Percentiles rank a stretch among this genome's conserved stretches.
phyloP scores from a whole-genome alignment of 2,113 vertebrate genomes.

The Passer domesticus region DNA sequence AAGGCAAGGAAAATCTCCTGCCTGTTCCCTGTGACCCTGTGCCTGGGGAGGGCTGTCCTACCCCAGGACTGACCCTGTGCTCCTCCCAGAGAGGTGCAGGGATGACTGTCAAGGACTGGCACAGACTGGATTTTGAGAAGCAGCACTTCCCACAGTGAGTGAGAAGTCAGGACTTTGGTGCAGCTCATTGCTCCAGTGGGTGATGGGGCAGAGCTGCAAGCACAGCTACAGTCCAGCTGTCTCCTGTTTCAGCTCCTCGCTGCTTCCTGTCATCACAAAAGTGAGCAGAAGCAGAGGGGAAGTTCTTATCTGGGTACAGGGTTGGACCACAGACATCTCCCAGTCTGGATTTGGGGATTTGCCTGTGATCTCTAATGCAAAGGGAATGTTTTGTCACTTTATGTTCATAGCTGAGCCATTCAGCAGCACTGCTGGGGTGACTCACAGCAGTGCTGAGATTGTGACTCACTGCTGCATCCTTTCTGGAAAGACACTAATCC shows the following conservation, averaged over 20 bases:
- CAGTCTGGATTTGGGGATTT: neutral
- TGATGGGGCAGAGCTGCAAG: neutral
- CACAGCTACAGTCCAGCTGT: neutral
- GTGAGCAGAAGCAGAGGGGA: neutral
- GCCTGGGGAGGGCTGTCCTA: neutral
- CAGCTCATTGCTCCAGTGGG: neutral
- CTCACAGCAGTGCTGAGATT: conserved; percentile 35
- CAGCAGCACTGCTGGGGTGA: conserved; percentile 16
- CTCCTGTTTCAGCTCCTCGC: neutral
- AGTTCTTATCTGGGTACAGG: neutral
- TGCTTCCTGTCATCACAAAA: neutral
- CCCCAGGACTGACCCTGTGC: accelerated
- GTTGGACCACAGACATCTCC: neutral
- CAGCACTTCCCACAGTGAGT: neutral
- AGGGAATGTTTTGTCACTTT: conserved; percentile 24
- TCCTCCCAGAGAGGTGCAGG: neutral
- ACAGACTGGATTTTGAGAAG: neutral
- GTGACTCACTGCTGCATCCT: conserved; percentile 60
- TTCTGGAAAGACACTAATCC: conserved; percentile 60
- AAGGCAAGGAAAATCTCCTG: neutral
- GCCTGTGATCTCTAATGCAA: neutral
- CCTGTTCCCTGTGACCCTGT: neutral
- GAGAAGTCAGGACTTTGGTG: neutral
- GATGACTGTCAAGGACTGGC: neutral
- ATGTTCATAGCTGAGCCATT: neutral